Evolutionary conservation across 2,113 vertebrate species (phyloP).

Genomic region (Odontophorus gujanensis): DNA sequence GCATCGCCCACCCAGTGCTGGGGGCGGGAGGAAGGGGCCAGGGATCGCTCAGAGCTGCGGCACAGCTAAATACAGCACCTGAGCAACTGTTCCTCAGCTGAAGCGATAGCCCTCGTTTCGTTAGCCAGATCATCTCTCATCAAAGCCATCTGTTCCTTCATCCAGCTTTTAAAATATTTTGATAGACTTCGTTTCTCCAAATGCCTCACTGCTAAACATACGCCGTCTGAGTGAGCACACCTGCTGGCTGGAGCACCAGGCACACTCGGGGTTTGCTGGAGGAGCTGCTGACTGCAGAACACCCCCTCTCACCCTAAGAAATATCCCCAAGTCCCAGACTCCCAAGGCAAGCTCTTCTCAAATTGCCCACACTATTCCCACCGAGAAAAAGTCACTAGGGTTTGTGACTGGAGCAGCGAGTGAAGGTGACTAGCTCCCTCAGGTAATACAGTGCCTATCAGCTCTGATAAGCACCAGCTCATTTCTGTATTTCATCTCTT

Average conservation of each 20-base stretch:
- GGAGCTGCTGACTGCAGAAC: background rate
- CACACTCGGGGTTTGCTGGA: background rate
- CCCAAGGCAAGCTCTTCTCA: background rate
- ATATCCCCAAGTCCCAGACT: background rate
- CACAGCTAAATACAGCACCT: background rate
- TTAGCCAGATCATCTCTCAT: background rate
- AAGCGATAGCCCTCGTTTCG: background rate
- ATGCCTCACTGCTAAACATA: background rate
- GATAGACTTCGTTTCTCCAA: background rate
- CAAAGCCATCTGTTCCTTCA: slow-evolving; percentile 30
- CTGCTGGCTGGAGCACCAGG: background rate
- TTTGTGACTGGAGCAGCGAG: background rate
- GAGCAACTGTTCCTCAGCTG: background rate
- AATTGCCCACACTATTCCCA: background rate
- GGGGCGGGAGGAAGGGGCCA: fast-evolving
- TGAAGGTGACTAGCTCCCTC: background rate
- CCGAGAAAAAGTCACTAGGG: background rate
- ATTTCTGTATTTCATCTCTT: background rate
- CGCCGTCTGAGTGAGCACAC: fast-evolving
- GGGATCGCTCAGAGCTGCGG: background rate
- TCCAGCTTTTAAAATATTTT: slow-evolving; percentile 31
- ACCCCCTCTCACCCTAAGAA: background rate
- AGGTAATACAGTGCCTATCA: background rate
- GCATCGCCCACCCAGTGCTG: fast-evolving
- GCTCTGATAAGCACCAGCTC: background rate